Evolutionary conservation across 2,888 invertebrate species (phyloP), one percentile per base, ranked within the genome.

Genomic region (Aleiodes alternator): DNA sequence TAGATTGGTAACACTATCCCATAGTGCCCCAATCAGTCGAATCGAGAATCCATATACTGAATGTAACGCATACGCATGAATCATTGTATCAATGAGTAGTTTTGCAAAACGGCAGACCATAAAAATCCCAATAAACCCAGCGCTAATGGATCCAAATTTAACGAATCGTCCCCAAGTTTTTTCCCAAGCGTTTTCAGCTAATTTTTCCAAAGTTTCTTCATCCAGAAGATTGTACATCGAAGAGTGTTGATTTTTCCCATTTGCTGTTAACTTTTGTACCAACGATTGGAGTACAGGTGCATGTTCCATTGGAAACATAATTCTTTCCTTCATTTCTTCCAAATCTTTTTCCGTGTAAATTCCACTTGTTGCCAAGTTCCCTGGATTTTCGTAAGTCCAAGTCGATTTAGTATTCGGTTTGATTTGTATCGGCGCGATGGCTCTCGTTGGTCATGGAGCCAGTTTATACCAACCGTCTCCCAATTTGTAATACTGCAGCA

Each of bases 301-400:
- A 57, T 71, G 64, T 68, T 78, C 76, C 7, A 75, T 59, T 0
- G 75, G 76, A 11, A 76, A 76, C 78, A 79, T 78, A 1, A 79
- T 76, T 1, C 72, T 53, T 55, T 69, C 69, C 2, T 64, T 12
- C 3, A 77, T n/a, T 12, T 69, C 69, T 3, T 77, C 23, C 0
- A 79, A 7, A 12, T 77, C 77, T 23, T 72, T 34, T 4, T 68
- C 4, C 0, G 72, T 53, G 9, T 79, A 75, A 2, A 78, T 75
- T 0, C 75, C 71, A 0, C 59, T 31, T 3, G 64, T 51, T 1
- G 73, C 76, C 2, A 76, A 38, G 3, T 61, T 50, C 38, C 16
- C 23, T 11, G 76, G 73, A 1, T 23, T 34, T 0, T 16, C 11
- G 31, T 73, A 76, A 0, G 29, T 70, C 73, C 73, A 73, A 0